Conservation (phyloP, 2,888 invertebrate genomes). For the Enoplolaimus lenunculus region DNA sequence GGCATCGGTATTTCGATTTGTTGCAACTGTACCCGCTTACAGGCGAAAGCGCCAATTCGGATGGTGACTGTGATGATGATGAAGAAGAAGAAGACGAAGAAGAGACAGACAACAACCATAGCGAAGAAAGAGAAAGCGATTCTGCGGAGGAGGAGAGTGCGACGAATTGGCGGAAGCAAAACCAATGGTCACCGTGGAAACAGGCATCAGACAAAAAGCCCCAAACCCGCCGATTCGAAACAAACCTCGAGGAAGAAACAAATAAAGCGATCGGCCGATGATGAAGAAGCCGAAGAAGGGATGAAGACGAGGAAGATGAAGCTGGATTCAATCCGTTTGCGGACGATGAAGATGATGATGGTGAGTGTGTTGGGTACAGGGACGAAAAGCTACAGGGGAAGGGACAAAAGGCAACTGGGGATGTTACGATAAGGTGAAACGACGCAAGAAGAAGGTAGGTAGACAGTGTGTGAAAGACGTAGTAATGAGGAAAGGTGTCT, state of each 20-base stretch:
- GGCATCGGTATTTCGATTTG: background rate
- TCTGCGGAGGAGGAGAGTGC: too few species aligned
- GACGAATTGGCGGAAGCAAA: conserved; percentile 31
- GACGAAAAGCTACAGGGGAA: too few species aligned
- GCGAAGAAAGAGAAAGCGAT: too few species aligned
- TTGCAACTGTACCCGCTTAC: conserved; percentile 18
- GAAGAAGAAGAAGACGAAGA: too few species aligned
- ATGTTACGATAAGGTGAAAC: too few species aligned
- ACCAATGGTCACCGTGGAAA: conserved; percentile 24
- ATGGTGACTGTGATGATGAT: conserved; percentile 28
- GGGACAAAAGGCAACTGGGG: too few species aligned
- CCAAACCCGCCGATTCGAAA: conserved; percentile 28
- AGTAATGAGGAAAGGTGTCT: too few species aligned
- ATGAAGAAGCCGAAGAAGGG: conserved; percentile 31
- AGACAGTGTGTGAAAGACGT: too few species aligned
- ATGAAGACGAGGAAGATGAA: conserved; percentile 28
- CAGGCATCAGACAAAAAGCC: conserved; percentile 27
- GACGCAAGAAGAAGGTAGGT: too few species aligned
- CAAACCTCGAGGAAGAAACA: too few species aligned
- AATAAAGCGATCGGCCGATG: too few species aligned
- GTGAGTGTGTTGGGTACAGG: conserved; percentile 20
- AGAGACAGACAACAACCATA: too few species aligned
- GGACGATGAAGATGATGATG: conserved; percentile 50
- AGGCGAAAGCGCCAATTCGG: conserved; percentile 19
- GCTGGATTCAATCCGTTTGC: conserved; percentile 86